Base-by-base conservation (phyloP, 2,888 invertebrate species). In the Rhogogaster chlorosoma region DNA sequence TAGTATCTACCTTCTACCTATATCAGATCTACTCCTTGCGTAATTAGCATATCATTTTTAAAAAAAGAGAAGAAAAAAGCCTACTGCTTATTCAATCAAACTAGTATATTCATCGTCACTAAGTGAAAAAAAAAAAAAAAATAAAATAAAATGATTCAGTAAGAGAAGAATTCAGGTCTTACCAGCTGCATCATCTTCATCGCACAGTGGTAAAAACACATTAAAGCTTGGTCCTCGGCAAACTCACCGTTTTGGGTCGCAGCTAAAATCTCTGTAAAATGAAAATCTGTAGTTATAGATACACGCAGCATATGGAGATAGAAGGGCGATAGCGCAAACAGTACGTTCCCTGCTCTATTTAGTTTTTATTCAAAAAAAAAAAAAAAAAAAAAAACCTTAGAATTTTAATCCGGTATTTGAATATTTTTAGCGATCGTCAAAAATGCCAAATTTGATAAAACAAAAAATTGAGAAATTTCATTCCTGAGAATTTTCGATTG, bases 141-240 rank as follows among this genome's bases (percentile, higher is more conserved):
- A n/a, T n/a, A n/a, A n/a, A n/a, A n/a, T n/a, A n/a, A n/a, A n/a
- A 57, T 57, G 18, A 57, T 57, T 57, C 22, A 2, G 57, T 22
- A 22, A 57, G 7, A 22, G 22, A 22, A 22, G n/a, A 57, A 7
- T 45, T 9, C 15, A 18, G 3, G n/a, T 57, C 80, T 92, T 91
- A 95, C 95, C 88, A 94, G 89, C 92, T 95, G 95, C 91, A 94
- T 94, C 93, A 94, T 94, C 86, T 93, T 93, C 85, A 95, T 84
- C 10, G 94, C 86, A 87, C 95, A 95, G 86, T 94, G 93, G 83
- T 94, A 93, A 86, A 95, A 95, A 86, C 95, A 95, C 92, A 95
- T 87, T 5, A 92, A 86, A n/a, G 70, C 84, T 26, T 85, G 86
- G 38, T 91, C 91, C 0, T 84, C 64, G 36, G 86, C 87, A 22